Percentiles rank a stretch among this genome's conserved stretches.
Conservation (phyloP, 1,140 invertebrate species). For the Danaus plexippus region DNA sequence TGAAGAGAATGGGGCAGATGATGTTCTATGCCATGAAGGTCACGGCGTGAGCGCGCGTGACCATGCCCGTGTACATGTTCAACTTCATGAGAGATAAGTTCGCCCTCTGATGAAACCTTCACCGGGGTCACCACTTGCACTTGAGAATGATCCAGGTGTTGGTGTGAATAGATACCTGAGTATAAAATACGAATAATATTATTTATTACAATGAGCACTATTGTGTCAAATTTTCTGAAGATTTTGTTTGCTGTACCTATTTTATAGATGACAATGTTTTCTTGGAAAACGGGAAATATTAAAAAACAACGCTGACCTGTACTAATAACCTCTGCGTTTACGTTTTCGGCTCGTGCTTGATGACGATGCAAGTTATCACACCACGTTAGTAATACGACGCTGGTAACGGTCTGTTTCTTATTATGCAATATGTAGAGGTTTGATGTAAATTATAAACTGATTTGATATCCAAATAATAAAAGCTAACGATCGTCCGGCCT, state of each 20-base stretch:
- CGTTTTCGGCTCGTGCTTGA: conserved; percentile 30
- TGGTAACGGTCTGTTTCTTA: conserved; percentile 17
- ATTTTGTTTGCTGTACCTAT: conserved; percentile 15
- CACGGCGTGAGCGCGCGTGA: conserved; percentile 52
- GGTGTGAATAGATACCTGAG: conserved; percentile 63
- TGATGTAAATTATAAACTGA: not conserved
- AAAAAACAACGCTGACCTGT: conserved; percentile 32
- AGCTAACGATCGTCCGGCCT: not conserved
- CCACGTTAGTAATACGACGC: conserved; percentile 38
- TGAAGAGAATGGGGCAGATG: conserved; percentile 41
- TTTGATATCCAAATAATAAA: conserved; percentile 4
- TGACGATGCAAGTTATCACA: conserved; percentile 40
- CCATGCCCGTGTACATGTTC: conserved; percentile 53
- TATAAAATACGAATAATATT: conserved; percentile 12
- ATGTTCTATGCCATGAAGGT: conserved; percentile 43
- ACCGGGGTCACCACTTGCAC: conserved; percentile 55
- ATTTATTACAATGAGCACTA: conserved; percentile 3
- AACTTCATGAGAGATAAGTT: conserved; percentile 43
- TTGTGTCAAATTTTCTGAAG: conserved; percentile 3
- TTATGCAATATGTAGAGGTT: conserved; percentile 6
- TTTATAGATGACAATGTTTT: conserved; percentile 39
- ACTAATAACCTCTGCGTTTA: conserved; percentile 24
- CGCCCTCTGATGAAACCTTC: conserved; percentile 49
- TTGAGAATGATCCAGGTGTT: conserved; percentile 50
- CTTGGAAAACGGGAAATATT: conserved; percentile 42